Base-by-base conservation (phyloP, 2,797 vertebrate genomes). In the Ctenochaetus hawaiiensis region DNA sequence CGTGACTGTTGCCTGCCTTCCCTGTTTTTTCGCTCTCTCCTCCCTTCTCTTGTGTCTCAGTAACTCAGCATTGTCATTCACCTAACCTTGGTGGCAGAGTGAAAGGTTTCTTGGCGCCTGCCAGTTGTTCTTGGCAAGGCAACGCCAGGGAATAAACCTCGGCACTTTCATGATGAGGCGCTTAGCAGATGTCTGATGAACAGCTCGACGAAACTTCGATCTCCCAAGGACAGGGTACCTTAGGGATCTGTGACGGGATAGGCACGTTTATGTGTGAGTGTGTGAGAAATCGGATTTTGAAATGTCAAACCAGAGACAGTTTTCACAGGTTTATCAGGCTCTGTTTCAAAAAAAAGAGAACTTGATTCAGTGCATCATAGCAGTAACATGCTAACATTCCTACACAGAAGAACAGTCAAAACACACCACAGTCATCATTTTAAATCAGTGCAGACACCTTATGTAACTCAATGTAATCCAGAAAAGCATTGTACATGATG, bases 141-240 rank as follows among this genome's bases (percentile, higher is more conserved):
- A 72, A 80, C 74, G 52, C 84, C 9, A 73, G 86, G 84, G 91
- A 91, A 91, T 90, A 90, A 93, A 90, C 84, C 84, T 88, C 67
- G 26, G 66, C 20, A 69, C 79, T 92, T 91, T 92, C 89, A 93
- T 92, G 88, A 91, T 92, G 91, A 92, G 90, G 88, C 72, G 73
- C 87, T 94, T 88, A 90, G 90, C 90, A 91, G 90, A 89, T 91
- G 90, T 91, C 91, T 94, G 90, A 93, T 85, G 91, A 93, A 91
- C 78, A 77, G 84, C 82, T 88, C 68, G 47, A 78, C 63, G 64
- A 78, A 87, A 86, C 77, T 87, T 91, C 81, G 53, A 84, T 90
- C 89, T 91, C 78, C 82, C 87, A 93, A 93, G 87, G 91, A 90
- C 89, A 80, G 54, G 1, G 68, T 59, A 72, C 78, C 83, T 80